Conservation (phyloP, 2,113 vertebrate genomes). For the Amphiprion percula region DNA sequence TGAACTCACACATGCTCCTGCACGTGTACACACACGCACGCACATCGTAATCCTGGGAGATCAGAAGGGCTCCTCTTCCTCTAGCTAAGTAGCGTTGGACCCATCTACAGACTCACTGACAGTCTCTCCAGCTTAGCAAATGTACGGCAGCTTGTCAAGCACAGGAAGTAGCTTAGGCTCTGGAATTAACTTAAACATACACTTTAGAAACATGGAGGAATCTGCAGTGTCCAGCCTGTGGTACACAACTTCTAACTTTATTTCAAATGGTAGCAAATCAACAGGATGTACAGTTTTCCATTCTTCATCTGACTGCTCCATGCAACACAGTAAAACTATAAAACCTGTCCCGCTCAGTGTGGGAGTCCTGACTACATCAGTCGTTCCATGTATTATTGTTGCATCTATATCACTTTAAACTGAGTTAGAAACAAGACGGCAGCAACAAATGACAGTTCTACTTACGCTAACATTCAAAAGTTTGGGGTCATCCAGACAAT, state of each 20-base stretch:
- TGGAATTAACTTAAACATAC: slow-evolving; percentile 74
- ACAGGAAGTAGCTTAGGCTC: slow-evolving; percentile 74
- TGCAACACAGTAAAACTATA: background rate
- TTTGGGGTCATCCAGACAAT: too few relatives aligned
- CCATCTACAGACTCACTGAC: slow-evolving; percentile 66
- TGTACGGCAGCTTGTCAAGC: slow-evolving; percentile 74
- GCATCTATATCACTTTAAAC: background rate
- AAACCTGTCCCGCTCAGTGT: background rate
- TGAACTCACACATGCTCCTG: slow-evolving; percentile 18
- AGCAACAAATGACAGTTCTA: too few relatives aligned
- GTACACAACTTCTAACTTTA: slow-evolving; percentile 43
- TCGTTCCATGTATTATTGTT: background rate
- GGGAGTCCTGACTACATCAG: background rate
- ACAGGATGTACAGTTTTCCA: background rate
- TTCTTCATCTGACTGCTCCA: background rate
- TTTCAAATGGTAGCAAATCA: slow-evolving; percentile 22
- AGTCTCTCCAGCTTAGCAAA: slow-evolving; percentile 71
- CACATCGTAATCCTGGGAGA: slow-evolving; percentile 75
- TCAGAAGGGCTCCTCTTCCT: slow-evolving; percentile 75
- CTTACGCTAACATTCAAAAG: too few relatives aligned
- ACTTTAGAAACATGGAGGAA: slow-evolving; percentile 56
- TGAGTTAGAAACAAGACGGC: background rate
- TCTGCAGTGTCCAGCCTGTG: slow-evolving; percentile 27
- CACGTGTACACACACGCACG: slow-evolving; percentile 11
- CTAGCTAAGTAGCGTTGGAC: slow-evolving; percentile 74